Percentiles rank a stretch among this genome's conserved stretches.
Conservation (phyloP, 2,797 vertebrate genomes). For the Onychomys leucogaster region DNA sequence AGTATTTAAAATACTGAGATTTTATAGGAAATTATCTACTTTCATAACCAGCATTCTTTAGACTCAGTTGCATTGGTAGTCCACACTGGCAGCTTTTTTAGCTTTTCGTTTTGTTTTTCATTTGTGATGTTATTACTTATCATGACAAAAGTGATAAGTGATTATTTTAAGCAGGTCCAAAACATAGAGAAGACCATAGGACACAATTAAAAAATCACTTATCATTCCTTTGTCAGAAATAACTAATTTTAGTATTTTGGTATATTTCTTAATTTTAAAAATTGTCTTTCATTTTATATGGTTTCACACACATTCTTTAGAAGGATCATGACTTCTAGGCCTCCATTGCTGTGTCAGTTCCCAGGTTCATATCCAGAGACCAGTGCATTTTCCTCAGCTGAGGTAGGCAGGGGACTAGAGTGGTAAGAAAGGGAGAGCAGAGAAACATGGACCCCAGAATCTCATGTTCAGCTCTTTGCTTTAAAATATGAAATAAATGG, state of each 20-base stretch:
- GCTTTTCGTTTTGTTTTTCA: background rate
- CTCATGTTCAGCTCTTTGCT: background rate
- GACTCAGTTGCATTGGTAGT: background rate
- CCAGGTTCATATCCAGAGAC: background rate
- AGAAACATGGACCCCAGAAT: slow-evolving; percentile 1
- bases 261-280: background rate
- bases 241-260: slow-evolving; percentile 28
- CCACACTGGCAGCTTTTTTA: background rate
- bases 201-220: background rate
- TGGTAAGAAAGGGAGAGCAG: background rate
- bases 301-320: background rate
- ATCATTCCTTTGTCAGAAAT: background rate
- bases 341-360: background rate
- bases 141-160: background rate
- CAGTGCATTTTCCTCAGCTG: background rate
- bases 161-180: slow-evolving; percentile 10
- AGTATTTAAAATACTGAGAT: slow-evolving; percentile 40
- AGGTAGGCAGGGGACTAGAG: background rate
- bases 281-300: background rate
- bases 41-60: slow-evolving; percentile 12
- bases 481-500: slow-evolving; percentile 17
- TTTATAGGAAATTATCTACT: slow-evolving; percentile 10
- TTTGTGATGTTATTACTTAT: background rate
- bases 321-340: background rate
- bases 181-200: background rate